Base-by-base conservation (phyloP, 1,140 invertebrate species). In the Mamestra configurata region DNA sequence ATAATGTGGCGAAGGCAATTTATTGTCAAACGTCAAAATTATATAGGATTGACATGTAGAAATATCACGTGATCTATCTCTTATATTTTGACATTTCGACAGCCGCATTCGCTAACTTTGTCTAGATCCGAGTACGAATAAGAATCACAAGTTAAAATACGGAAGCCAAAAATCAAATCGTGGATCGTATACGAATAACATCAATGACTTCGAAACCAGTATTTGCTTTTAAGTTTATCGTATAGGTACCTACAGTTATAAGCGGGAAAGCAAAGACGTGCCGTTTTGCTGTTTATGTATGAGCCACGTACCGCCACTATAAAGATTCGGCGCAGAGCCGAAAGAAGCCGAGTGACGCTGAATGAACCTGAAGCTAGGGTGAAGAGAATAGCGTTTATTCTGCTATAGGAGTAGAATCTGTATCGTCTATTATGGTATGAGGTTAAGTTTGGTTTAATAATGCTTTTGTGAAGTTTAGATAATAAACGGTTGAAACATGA, bases 211-310 rank as follows among this genome's bases (percentile, higher is more conserved):
- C 61, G 61, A 40, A 37, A 66, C 61, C 61, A 66, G 31, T 61
- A 61, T 66, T 22, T 13, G 61, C 61, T 66, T 22, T 66, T 43
- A 66, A 66, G 35, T 66, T 66, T 66, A 66, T 66, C 35, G 61
- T 18, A 22, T 15, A 66, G 61, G n/a, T n/a, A n/a, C n/a, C n/a
- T 66, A 22, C 31, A 43, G 59, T 37, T 66, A 66, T 66, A 22
- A 66, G 61, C 43, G 61, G 0, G 18, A 43, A 61, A 66, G 37
- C 37, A 10, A 43, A 66, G 35, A 66, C 61, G 37, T 66, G 61
- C 61, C 1, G 55, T 31, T 59, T 6, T 6, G 20, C 31, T 7
- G 3, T 0, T 8, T 20, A 3, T 22, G 18, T 43, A 66, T 20
- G 61, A 66, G 15, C 31, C 61, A 66, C 61, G 61, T 66, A 37